Conservation (phyloP, 2,797 vertebrate genomes). For the Tapera naevia region DNA sequence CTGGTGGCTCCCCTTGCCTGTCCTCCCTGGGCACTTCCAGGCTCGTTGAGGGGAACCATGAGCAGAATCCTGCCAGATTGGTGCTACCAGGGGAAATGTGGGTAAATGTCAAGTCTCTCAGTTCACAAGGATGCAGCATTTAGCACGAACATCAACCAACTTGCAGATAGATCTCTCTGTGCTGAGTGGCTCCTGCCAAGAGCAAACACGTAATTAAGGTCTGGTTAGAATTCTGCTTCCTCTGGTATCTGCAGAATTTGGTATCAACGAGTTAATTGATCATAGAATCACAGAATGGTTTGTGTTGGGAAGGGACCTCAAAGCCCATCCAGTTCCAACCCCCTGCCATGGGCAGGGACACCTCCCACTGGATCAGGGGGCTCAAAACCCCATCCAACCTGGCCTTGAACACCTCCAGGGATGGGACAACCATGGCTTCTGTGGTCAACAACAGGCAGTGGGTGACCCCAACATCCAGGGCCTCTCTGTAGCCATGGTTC, state of each 20-base stretch:
- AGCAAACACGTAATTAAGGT: conserved; percentile 40
- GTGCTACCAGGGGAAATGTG: not conserved
- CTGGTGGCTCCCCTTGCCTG: not conserved
- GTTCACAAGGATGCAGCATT: not conserved
- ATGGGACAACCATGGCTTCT: too few relatives aligned
- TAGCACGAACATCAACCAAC: not conserved
- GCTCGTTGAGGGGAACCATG: accelerated
- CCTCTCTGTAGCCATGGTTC: not conserved
- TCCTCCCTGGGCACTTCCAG: not conserved
- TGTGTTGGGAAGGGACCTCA: too few relatives aligned
- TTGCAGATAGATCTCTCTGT: not conserved
- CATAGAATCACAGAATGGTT: too few relatives aligned
- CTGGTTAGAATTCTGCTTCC: conserved; percentile 43
- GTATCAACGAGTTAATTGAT: not conserved
- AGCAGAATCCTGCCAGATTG: not conserved
- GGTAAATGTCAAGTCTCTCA: not conserved
- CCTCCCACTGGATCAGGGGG: too few relatives aligned
- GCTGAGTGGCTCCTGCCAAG: conserved; percentile 39
- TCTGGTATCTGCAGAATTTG: not conserved
- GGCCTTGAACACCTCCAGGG: too few relatives aligned
- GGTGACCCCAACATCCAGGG: not conserved
- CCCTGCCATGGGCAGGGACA: too few relatives aligned
- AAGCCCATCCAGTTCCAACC: too few relatives aligned
- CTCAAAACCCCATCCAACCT: too few relatives aligned
- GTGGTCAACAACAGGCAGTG: too few relatives aligned